Evolutionary conservation across 2,113 vertebrate genomes (phyloP), one percentile per base, ranked within the genome.

Genomic region (Grallaria varia): DNA sequence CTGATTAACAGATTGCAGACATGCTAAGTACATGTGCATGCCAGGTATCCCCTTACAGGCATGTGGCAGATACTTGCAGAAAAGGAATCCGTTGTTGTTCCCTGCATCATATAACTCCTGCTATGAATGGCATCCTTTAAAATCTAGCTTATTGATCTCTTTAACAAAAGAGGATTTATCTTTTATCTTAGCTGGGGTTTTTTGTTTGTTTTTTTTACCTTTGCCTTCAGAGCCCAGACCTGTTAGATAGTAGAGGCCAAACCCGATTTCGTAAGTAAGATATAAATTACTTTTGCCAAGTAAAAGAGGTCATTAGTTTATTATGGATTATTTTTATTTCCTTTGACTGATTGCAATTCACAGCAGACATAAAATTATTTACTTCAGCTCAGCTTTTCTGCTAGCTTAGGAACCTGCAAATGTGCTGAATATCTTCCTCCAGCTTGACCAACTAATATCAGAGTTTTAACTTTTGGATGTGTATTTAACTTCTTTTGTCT

Each of bases 11-110:
- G 67, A 39, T 42, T 55, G 44, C 27, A 64, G 44, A 68, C 9
- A 4, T 28, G 35, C 8, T 50, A 76, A 24, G 49, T 39, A 33
- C 50, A 30, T 0, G 0, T 35, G 7, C n/a, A 63, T 74, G 19
- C n/a, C 63, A 55, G 53, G 40, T 42, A n/a, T 67, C 20, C 30
- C 35, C 14, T 92, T 39, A 42, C 19, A 81, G 22, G 40, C 53
- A 52, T 87, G 55, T 52, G 67, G 40, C 84, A 85, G 76, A 72
- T 78, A n/a, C 59, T 74, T 62, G 33, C 74, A 74, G 27, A 68
- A 89, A 47, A 86, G 25, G 15, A 14, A 31, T 78, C 59, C 11
- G 15, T 19, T 94, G 27, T 37, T 86, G 33, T 49, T 85, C 15
- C 80, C 68, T 81, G 44, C 40, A 44, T 73, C 30, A 3, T 28